Base-by-base conservation (phyloP, 2,888 invertebrate species). In the Acanthosepion lycidas region DNA sequence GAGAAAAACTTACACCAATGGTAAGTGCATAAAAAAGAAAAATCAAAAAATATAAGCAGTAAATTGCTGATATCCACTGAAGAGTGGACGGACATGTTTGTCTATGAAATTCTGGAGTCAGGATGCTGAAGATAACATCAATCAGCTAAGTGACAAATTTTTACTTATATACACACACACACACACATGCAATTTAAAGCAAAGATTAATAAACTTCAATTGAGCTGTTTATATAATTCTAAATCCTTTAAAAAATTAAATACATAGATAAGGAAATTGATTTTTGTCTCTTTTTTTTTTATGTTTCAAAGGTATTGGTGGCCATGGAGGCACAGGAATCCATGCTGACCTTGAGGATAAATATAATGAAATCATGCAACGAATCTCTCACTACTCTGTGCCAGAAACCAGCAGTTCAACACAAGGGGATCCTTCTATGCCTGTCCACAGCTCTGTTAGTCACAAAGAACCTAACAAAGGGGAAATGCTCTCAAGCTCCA, bases 281-380 rank as follows among this genome's bases (percentile, higher is more conserved):
- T 6, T 49, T 78, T 78, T 78, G 78, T 91, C 1, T 26, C 5
- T 33, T 6, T 20, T 59, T 33, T 26, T 42, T 94, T 42, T 94
- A 15, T 91, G n/a, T 33, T 49, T 95, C 95, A 28, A 95, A 97
- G 97, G 97, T 94, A 96, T 97, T 42, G 97, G 97, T 59, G 97
- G 97, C n/a, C 97, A 97, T 95, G 97, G 97, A 33, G 97, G 97
- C 5, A 96, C 96, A 53, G 97, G 97, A 78, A 96, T 97, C 51
- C 97, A 97, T 95, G 97, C 97, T 28, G 97, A 97, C 95, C 95
- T 97, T 42, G 96, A 96, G 94, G 97, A 97, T 95, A 97, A 97
- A 95, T 97, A 97, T 95, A 96, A 96, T 55, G 97, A 97, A 95
- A 96, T 97, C 42, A 95, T 97, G 28, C 97, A 97, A 94, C 96